Evolutionary conservation across 1,140 invertebrate genomes (phyloP), one percentile per base, ranked within the genome.

Genomic region (Anagrus nilaparvatae): DNA sequence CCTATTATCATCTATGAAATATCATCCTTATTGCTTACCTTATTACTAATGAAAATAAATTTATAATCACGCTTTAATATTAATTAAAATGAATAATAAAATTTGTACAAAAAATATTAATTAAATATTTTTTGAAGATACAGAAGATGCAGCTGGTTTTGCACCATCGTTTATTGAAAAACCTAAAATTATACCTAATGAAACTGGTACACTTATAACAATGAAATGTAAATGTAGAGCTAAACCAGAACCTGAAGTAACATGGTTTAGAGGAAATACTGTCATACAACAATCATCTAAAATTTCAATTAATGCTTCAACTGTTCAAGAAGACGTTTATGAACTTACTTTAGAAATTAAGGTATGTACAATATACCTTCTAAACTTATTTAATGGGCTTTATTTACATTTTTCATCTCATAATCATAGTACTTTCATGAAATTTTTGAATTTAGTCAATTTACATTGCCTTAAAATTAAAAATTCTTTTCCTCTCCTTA

Each of bases 141-240:
- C 84, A 64, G 86, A 87, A 69, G 86, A 87, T 67, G 79, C 80
- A 49, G 84, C 83, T 55, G 87, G 88, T 53, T 87, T 88, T 66
- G 86, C 91, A 47, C 95, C 95, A 35, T 89, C 87, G 31, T 95
- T 98, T 67, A 78, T 92, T 55, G 94, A 95, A 62, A 96, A 97
- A 73, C 94, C 95, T 29, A 81, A 84, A 68, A 97, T 98, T 62
- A 92, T 96, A 71, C 90, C 95, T 53, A 97, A 97, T 68, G 92
- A 96, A 66, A 87, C 81, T 59, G 89, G 89, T 40, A 92, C 89
- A 47, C 74, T 95, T 36, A 96, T 97, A 56, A 87, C 89, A 29
- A 92, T 97, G 90, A 87, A 89, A 65, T 94, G 89, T 69, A 86
- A 87, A 55, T 94, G 92, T 60, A 90, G 89, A 69, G 87, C 89